Base-by-base conservation (phyloP, 2,888 invertebrate genomes). In the Hydriomena furcata region DNA sequence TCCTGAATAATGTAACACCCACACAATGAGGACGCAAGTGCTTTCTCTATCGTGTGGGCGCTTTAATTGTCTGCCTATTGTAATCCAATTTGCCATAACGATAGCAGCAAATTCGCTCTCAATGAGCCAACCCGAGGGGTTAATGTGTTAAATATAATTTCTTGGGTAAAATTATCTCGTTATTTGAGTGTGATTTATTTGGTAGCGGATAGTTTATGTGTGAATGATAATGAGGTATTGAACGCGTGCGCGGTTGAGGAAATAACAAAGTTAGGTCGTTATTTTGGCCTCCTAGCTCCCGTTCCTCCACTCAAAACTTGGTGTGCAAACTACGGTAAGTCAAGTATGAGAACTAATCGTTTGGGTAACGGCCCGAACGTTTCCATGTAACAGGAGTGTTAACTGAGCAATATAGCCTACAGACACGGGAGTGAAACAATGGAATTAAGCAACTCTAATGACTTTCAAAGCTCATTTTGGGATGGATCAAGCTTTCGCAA, bases 1-100 rank as follows among this genome's bases (percentile, higher is more conserved):
- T 57, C 47, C 48, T 50, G 55, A 62, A 57, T 58, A 56, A 56
- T 60, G 43, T 58, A 52, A 44, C 55, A 48, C 55, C 58, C 56
- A 52, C 59, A 58, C 58, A 61, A 65, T 62, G 61, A 67, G 51
- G 60, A 61, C 63, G 55, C 45, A 51, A 58, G 54, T 58, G 45
- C 57, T 59, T 59, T 63, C 59, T 58, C 58, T 52, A 55, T 49
- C 58, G 64, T 52, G 71, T 67, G 63, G 66, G 68, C 49, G 63
- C 50, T 59, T 60, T 73, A 72, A 68, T 71, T 68, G 65, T 63
- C 58, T 59, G 57, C 54, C 58, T 54, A 60, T 57, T 60, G 70
- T 72, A 73, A 66, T 69, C 64, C 67, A 76, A 69, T 68, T 65
- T 63, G 60, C 59, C 56, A 58, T 59, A 62, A 61, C 66, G 63